Evolutionary conservation across 2,113 vertebrate genomes (phyloP).

Genomic region (Podiceps cristatus): DNA sequence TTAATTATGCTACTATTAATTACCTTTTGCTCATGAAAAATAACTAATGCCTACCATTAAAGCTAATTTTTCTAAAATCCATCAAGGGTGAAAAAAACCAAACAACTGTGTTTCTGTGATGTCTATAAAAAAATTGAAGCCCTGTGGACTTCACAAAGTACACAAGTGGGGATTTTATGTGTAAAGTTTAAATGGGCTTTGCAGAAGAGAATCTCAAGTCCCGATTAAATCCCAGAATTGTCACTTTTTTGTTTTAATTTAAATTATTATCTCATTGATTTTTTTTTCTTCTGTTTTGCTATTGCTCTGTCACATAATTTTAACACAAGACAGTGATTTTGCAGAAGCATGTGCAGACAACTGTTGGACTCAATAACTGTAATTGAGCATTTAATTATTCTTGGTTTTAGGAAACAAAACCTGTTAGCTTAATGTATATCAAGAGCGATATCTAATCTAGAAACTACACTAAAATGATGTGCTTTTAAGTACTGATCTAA

Average conservation of each 20-base stretch:
- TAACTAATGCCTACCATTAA: conserved; percentile 23
- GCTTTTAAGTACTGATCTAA: conserved; percentile 69
- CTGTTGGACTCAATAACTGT: not conserved
- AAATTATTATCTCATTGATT: conserved; percentile 31
- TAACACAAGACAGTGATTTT: conserved; percentile 16
- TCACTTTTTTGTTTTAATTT: not conserved
- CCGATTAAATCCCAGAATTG: conserved; percentile 12
- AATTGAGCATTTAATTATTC: conserved; percentile 8
- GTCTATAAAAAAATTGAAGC: not conserved
- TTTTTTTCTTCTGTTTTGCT: conserved; percentile 55
- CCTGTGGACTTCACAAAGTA: not conserved
- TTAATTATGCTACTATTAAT: conserved; percentile 32
- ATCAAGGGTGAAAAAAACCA: not conserved
- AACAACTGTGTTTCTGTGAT: not conserved
- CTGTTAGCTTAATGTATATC: conserved; percentile 60
- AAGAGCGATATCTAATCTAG: conserved; percentile 64
- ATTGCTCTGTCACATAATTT: not conserved
- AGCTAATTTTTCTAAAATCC: not conserved
- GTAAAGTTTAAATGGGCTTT: not conserved
- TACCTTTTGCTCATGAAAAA: conserved; percentile 31
- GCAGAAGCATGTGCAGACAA: not conserved
- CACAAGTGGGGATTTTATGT: not conserved
- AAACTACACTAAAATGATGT: conserved; percentile 56
- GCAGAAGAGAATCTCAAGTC: not conserved
- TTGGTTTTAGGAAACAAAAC: conserved; percentile 34